Conservation (phyloP, 2,888 invertebrate species). For the Drosophila tripunctata region DNA sequence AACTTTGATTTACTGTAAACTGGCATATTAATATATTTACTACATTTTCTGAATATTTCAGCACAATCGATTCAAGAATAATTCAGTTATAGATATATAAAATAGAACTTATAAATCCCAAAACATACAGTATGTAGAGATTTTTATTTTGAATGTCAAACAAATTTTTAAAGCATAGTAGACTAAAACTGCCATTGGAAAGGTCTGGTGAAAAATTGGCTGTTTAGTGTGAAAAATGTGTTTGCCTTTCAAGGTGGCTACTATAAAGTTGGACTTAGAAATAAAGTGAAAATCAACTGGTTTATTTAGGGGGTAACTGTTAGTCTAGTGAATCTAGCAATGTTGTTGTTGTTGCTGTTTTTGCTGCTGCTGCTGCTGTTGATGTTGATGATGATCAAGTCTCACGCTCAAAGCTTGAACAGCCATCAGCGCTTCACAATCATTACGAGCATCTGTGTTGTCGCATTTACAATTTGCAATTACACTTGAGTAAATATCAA, state of each 20-base stretch:
- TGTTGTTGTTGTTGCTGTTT: slow-evolving; percentile 6
- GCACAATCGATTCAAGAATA: not conserved
- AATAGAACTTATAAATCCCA: too few species aligned
- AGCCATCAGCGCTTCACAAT: slow-evolving; percentile 42
- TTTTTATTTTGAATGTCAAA: too few species aligned
- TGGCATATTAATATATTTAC: not conserved
- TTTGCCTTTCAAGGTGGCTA: too few species aligned
- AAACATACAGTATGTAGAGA: too few species aligned
- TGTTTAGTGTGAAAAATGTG: too few species aligned
- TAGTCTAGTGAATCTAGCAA: slow-evolving; percentile 2
- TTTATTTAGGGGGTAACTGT: not conserved
- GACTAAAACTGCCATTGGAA: too few species aligned
- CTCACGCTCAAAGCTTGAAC: slow-evolving; percentile 52
- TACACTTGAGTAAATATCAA: slow-evolving; percentile 80
- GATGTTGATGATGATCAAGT: slow-evolving; percentile 46
- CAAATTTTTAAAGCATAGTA: too few species aligned
- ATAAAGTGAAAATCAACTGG: too few species aligned
- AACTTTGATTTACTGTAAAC: not conserved
- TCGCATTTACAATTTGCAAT: slow-evolving; percentile 81
- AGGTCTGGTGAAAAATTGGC: too few species aligned
- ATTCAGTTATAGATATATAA: too few species aligned
- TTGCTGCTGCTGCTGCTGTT: slow-evolving; percentile 3
- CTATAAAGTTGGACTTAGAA: too few species aligned
- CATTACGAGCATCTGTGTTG: slow-evolving; percentile 75
- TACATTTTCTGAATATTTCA: not conserved